phyloP scores from a whole-genome alignment of 1,140 invertebrate genomes.

The Nymphalis io region DNA sequence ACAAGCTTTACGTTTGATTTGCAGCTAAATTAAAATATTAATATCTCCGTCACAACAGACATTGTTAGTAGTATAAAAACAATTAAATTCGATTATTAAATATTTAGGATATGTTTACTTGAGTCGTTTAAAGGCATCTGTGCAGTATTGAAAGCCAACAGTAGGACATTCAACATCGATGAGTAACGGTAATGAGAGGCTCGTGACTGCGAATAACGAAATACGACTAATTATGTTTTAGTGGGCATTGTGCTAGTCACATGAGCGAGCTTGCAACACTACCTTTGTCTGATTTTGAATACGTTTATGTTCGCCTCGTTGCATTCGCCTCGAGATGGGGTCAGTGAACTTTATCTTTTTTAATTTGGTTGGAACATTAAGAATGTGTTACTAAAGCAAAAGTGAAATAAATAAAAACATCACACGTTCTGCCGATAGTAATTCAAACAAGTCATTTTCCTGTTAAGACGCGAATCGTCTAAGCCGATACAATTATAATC shows the following conservation, averaged over 20 bases:
- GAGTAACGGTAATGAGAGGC: slow-evolving; percentile 32
- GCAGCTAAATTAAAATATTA: too few species aligned
- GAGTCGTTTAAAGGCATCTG: not conserved
- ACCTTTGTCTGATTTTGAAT: not conserved
- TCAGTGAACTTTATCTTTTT: not conserved
- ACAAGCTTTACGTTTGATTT: too few species aligned
- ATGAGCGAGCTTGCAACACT: not conserved
- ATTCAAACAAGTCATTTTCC: too few species aligned
- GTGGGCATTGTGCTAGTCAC: not conserved
- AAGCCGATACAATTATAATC: too few species aligned
- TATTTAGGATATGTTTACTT: too few species aligned
- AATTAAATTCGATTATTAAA: too few species aligned
- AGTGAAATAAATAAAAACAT: too few species aligned
- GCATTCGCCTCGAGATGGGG: not conserved
- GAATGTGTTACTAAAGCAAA: too few species aligned
- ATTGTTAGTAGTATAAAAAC: too few species aligned
- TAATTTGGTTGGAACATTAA: not conserved
- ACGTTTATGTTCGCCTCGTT: not conserved
- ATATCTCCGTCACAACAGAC: too few species aligned
- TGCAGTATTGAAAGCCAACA: not conserved
- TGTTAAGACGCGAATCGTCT: too few species aligned
- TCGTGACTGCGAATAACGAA: slow-evolving; percentile 39
- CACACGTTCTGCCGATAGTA: too few species aligned
- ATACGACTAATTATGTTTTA: slow-evolving; percentile 27
- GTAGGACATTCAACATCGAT: not conserved